Percentiles rank a stretch among this genome's conserved stretches.
Evolutionary conservation across 2,888 invertebrate genomes (phyloP).

Genomic region (Bombylius major): DNA sequence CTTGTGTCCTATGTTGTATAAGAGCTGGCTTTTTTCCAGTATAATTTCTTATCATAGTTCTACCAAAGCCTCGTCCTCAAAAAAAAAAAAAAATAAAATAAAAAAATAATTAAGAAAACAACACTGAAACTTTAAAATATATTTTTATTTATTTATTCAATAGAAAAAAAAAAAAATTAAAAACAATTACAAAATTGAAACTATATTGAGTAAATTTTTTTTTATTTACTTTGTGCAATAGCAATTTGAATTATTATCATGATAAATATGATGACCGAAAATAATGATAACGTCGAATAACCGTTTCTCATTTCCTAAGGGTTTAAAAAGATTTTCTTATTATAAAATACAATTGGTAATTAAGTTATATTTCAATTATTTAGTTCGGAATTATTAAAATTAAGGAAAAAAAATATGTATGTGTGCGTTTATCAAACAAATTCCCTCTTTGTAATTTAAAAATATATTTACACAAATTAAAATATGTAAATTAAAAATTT

Average conservation of each 20-base stretch:
- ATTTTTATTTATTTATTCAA: not conserved
- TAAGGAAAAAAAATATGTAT: too few relatives aligned
- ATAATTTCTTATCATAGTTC: slow-evolving; percentile 32
- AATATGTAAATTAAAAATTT: too few relatives aligned
- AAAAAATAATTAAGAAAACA: not conserved
- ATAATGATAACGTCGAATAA: too few relatives aligned
- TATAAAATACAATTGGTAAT: too few relatives aligned
- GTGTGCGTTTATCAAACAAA: too few relatives aligned
- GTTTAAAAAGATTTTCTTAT: too few relatives aligned
- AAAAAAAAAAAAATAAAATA: slow-evolving; percentile 3
- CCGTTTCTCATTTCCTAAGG: too few relatives aligned
- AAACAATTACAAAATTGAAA: not conserved
- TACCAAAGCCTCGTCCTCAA: slow-evolving; percentile 31
- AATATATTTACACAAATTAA: too few relatives aligned
- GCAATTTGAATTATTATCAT: not conserved
- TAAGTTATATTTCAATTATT: too few relatives aligned
- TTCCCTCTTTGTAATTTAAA: too few relatives aligned
- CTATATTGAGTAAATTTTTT: not conserved
- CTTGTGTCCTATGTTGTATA: slow-evolving; percentile 66
- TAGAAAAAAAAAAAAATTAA: not conserved
- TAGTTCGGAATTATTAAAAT: too few relatives aligned
- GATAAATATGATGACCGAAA: not conserved
- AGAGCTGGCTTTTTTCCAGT: slow-evolving; percentile 35
- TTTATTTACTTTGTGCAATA: slow-evolving; percentile 22
- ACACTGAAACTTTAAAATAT: not conserved